Base-by-base conservation (phyloP, 2,113 vertebrate species). In the Genyomyrus donnyi region DNA sequence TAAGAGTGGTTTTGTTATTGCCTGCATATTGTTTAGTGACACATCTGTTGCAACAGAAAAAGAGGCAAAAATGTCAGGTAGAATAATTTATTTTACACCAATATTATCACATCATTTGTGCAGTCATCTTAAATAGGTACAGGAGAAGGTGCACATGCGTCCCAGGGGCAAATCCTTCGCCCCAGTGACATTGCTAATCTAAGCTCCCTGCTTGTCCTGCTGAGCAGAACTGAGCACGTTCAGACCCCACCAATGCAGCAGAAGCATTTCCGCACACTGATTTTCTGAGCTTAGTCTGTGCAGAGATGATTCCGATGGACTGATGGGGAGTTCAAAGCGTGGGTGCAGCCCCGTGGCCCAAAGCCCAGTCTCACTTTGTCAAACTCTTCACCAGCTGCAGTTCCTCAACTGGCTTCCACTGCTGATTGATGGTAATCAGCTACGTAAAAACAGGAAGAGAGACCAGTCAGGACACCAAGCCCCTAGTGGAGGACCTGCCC, bases 231-330 rank as follows among this genome's bases (percentile, higher is more conserved):
- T 87, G 85, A 39, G 27, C 85, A 56, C 88, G 90, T 35, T 91
- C 84, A 96, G 95, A 94, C 96, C 95, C 97, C 97, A 96, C 94
- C 96, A 97, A 96, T 87, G 93, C 94, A 97, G 95, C 97, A 97
- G 97, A 97, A 98, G 96, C 96, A 95, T 96, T 96, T 97, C 97
- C 95, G 95, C 96, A 97, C 97, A 97, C 97, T 96, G 96, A 94
- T 93, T 93, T 90, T 93, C 89, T 94, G 93, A 94, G 88, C 92
- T 94, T 93, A 96, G 96, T 96, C 92, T 96, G 96, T 97, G 96
- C 96, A 93, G 96, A 97, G 96, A 93, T 95, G 96, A 97, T 97
- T 97, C 97, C 95, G 95, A 96, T 96, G 94, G 95, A 97, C 96
- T 96, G 95, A 92, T 92, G 95, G 95, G 94, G 94, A 91, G 24